These are phyloP conservation scores for Borostomias antarcticus DNA, from an alignment of 2,797 vertebrate genomes.

Conservation along the genomic window DNA sequence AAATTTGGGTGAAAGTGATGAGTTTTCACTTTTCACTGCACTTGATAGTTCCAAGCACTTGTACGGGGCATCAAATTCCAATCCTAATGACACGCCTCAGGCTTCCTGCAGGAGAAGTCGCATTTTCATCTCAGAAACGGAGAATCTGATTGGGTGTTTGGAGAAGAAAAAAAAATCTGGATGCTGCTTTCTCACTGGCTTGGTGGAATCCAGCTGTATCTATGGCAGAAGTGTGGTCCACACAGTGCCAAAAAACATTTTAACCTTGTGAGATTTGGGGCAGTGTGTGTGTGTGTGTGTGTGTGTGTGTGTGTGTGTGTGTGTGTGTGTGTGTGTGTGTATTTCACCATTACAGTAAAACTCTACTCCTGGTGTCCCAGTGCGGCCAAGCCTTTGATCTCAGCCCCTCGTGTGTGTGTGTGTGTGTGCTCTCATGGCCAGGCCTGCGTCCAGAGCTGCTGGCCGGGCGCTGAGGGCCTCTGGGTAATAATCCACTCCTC, in stretches of 20 bases:
- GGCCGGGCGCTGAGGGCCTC: constrained; percentile 73
- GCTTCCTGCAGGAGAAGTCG: constrained; percentile 94
- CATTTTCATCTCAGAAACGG: constrained; percentile 94
- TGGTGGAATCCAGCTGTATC: constrained; percentile 25
- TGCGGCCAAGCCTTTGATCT: constrained; percentile 68
- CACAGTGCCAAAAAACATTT: constrained; percentile 34
- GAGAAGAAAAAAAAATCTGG: constrained; percentile 40
- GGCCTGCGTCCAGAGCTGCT: constrained; percentile 59
- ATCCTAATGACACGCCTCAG: constrained; percentile 95
- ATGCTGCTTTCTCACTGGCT: constrained; percentile 39
- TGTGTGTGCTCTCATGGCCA: constrained; percentile 66
- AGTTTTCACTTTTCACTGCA: constrained; percentile 91
- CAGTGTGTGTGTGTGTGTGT: background rate
- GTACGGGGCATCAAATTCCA: constrained; percentile 92
- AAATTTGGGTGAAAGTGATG: constrained; percentile 88
- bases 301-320: background rate
- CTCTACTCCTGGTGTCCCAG: constrained; percentile 57
- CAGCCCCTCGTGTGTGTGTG: constrained; percentile 59
- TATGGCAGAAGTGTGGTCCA: constrained; percentile 16
- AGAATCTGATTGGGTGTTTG: constrained; percentile 71
- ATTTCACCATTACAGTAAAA: constrained; percentile 40
- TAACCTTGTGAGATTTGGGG: constrained; percentile 15
- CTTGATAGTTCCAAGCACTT: constrained; percentile 91
- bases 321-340: constrained; percentile 10
- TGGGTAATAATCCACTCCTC: constrained; percentile 80